Conservation (phyloP, 2,888 invertebrate species). For the Drosophila aldrichi region DNA sequence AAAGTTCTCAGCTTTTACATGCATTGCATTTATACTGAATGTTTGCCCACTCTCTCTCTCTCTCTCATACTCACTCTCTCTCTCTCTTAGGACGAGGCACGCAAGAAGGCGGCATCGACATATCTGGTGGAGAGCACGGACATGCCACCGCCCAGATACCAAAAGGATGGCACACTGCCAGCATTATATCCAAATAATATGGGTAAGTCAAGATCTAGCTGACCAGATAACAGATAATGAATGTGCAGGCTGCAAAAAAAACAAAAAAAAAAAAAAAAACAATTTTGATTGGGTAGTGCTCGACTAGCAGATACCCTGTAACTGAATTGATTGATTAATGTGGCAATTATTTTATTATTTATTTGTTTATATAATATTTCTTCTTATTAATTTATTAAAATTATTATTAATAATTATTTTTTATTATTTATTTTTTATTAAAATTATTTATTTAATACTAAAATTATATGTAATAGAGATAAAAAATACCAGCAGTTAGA, state of each 20-base stretch:
- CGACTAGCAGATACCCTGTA: not conserved
- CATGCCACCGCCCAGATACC: constrained; percentile 87
- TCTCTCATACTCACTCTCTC: not conserved
- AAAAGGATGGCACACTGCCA: constrained; percentile 88
- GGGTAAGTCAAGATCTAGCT: constrained; percentile 83
- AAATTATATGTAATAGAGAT: too few species aligned
- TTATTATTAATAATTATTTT: too few species aligned
- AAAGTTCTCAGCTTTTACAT: not conserved
- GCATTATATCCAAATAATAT: constrained; percentile 88
- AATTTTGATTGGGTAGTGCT: not conserved
- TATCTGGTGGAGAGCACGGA: constrained; percentile 87
- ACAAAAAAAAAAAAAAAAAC: constrained; percentile 6
- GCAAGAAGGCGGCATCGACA: constrained; percentile 87
- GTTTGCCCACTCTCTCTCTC: constrained; percentile 2
- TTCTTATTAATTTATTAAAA: too few species aligned
- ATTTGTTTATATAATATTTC: too few species aligned
- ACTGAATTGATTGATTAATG: not conserved
- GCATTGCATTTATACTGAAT: constrained; percentile 31
- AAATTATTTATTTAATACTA: too few species aligned
- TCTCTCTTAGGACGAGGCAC: constrained; percentile 83
- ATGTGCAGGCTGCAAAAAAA: constrained; percentile 22
- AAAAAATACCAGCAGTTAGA: too few species aligned
- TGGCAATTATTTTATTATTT: too few species aligned
- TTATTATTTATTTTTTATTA: too few species aligned
- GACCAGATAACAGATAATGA: constrained; percentile 44